phyloP scores from a whole-genome alignment of 2,888 invertebrate genomes.

The Lasioglossum oenotherae region DNA sequence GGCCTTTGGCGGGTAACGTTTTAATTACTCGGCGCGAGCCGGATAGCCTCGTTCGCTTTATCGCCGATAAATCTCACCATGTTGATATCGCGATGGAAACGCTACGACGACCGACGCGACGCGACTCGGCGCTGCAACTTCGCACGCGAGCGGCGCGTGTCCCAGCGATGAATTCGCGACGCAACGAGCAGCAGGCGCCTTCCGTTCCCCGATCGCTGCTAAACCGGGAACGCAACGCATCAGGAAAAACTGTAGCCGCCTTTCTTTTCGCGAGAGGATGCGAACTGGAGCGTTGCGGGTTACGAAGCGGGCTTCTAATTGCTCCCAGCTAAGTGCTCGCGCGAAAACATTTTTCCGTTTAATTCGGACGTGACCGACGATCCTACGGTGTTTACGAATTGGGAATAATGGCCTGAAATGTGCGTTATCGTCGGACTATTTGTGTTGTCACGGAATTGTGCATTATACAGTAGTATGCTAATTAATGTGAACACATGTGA shows the following conservation, averaged over 20 bases:
- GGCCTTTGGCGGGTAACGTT: constrained; percentile 41
- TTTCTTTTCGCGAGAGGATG: constrained; percentile 33
- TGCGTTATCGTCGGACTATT: background rate
- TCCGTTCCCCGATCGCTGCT: background rate
- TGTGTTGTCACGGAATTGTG: no score
- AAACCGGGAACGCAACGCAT: background rate
- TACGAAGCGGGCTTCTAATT: constrained; percentile 43
- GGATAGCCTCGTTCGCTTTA: background rate
- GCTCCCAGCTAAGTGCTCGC: constrained; percentile 28
- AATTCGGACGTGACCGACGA: background rate
- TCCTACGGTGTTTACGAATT: background rate
- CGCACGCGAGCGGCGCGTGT: background rate
- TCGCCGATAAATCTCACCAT: constrained; percentile 8
- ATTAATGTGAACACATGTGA: no score
- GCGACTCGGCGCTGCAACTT: background rate
- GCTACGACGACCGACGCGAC: background rate
- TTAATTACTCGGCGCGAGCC: constrained; percentile 50
- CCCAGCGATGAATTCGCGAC: background rate
- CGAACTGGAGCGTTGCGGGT: constrained; percentile 49
- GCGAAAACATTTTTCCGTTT: constrained; percentile 15
- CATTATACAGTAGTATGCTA: no score
- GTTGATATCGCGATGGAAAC: constrained; percentile 1
- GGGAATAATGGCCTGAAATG: background rate
- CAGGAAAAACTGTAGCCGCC: background rate
- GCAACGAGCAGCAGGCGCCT: background rate